These are phyloP conservation scores for Corapipo altera DNA, from an alignment of 2,113 vertebrate species.

Conservation along the genomic window DNA sequence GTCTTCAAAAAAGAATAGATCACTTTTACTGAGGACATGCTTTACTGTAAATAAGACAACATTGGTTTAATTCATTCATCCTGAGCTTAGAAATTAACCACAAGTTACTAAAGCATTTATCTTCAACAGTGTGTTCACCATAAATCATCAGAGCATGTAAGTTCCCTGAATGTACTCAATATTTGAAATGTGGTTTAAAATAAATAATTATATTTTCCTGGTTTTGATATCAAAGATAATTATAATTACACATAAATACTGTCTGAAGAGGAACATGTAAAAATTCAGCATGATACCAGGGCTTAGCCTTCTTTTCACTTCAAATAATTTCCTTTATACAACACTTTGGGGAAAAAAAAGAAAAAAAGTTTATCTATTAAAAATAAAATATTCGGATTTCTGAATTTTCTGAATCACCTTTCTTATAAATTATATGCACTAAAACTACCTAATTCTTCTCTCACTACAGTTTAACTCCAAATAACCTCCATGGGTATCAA, in stretches of 20 bases:
- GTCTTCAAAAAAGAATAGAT: neutral
- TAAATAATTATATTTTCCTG: neutral
- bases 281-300: neutral
- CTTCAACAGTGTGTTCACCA: neutral
- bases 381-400: neutral
- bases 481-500: neutral
- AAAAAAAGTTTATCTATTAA: neutral
- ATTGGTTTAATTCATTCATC: neutral
- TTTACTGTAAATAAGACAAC: neutral
- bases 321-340: neutral
- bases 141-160: neutral
- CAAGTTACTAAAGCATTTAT: neutral
- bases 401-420: neutral
- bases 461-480: neutral
- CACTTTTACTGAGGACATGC: neutral
- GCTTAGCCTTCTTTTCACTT: neutral
- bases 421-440: neutral
- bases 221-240: neutral
- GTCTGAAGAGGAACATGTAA: neutral
- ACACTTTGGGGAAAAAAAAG: neutral
- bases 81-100: neutral
- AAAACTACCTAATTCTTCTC: neutral
- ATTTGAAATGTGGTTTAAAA: neutral
- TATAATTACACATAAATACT: neutral
- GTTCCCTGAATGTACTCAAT: neutral